A percentile compares a stretch with the other conserved stretches of the same genome.
These are phyloP conservation scores for Aporophyla nigra DNA, from an alignment of 2,888 invertebrate species.

Conservation along the genomic window DNA sequence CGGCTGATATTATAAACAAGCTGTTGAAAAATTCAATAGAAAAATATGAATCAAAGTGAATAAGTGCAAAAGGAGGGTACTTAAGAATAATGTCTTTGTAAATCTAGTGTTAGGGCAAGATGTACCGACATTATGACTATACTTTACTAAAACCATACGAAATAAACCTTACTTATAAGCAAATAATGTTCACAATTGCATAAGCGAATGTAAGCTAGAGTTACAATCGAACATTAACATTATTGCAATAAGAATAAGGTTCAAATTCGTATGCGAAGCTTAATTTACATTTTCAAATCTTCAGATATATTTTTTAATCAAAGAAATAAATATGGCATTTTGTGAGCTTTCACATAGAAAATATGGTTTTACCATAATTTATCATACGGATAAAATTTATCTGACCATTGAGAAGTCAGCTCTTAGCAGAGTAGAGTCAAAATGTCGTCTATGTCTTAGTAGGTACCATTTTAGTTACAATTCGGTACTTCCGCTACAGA, in stretches of 20 bases:
- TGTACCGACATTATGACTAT: neutral
- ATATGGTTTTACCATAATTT: no score
- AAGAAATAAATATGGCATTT: no score
- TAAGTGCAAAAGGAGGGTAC: neutral
- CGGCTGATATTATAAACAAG: neutral
- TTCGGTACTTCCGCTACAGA: constrained; percentile 13
- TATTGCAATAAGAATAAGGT: rapidly evolving
- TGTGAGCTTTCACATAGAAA: no score
- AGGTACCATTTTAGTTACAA: constrained; percentile 28
- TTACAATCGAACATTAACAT: neutral
- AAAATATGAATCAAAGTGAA: neutral
- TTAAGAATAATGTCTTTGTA: constrained; percentile 38
- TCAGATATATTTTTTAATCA: no score
- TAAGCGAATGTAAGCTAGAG: neutral
- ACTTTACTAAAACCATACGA: neutral
- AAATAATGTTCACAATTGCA: neutral
- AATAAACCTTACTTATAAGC: neutral
- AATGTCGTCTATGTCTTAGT: neutral
- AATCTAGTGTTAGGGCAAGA: constrained; percentile 16
- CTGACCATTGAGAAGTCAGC: no score
- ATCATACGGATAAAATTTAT: no score
- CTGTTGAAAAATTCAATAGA: constrained; percentile 31
- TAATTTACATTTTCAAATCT: neutral
- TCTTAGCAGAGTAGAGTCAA: neutral
- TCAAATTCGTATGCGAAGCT: neutral